Conservation (phyloP, 2,797 vertebrate species). For the Nyctalus aviator region DNA sequence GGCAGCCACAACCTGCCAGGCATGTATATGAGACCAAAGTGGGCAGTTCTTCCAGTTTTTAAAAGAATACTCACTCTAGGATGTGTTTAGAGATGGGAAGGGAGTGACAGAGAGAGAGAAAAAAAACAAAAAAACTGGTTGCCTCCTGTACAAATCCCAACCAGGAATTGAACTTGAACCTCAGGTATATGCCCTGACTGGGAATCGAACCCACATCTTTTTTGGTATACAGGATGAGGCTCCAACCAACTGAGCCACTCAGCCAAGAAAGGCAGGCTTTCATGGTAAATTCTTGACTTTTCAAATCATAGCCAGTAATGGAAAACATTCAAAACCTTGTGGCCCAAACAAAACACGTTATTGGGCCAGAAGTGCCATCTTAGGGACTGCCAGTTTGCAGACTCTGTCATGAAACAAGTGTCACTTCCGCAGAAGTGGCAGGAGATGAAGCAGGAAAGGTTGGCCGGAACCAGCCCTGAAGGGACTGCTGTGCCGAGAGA, state of each 20-base stretch:
- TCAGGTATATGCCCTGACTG: neutral
- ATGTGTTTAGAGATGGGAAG: neutral
- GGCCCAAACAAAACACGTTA: neutral
- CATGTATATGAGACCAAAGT: neutral
- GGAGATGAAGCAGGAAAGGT: neutral
- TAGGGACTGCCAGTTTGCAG: neutral
- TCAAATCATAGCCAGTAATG: neutral
- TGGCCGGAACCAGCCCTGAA: neutral
- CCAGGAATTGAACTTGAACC: neutral
- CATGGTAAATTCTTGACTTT: neutral
- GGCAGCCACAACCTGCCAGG: neutral
- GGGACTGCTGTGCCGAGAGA: neutral
- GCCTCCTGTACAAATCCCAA: neutral
- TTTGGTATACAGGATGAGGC: neutral
- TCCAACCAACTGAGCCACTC: neutral
- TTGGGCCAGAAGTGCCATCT: neutral
- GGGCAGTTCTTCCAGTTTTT: neutral
- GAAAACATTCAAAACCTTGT: neutral
- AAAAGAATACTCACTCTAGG: neutral
- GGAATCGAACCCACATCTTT: neutral
- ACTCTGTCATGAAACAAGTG: neutral
- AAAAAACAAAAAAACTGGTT: neutral
- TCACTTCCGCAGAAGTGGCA: neutral
- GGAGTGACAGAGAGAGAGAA: neutral
- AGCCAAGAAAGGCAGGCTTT: neutral